Evolutionary conservation across 1,140 invertebrate genomes (phyloP).

Genomic region (Bombus superbus): DNA sequence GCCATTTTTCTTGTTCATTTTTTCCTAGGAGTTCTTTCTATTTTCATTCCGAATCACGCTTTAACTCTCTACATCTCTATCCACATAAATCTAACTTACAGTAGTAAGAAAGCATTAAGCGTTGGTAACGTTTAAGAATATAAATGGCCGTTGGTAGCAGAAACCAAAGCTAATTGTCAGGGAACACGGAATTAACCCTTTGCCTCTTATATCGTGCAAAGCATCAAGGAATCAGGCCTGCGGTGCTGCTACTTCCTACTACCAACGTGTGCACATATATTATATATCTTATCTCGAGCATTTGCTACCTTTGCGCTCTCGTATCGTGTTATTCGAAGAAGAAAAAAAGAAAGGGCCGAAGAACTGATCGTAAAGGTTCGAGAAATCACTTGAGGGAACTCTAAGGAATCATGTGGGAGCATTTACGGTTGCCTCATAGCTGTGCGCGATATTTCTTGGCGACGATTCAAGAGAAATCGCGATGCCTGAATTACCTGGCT

Average conservation of each 20-base stretch:
- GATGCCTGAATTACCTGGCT: constrained; percentile 20
- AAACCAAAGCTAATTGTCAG: constrained; percentile 2
- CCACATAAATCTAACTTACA: neutral
- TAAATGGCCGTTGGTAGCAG: neutral
- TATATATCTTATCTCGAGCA: neutral
- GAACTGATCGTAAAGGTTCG: neutral
- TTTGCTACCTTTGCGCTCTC: neutral
- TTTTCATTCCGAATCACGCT: neutral
- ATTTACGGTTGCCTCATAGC: neutral
- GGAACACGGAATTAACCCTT: constrained; percentile 5
- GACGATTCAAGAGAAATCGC: constrained; percentile 51
- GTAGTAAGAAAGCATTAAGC: neutral
- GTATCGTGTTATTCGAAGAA: neutral
- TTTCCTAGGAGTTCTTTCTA: neutral
- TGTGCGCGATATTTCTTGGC: constrained; percentile 28
- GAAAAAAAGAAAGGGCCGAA: neutral
- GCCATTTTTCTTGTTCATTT: neutral
- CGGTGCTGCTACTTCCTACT: neutral
- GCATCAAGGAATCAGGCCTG: neutral
- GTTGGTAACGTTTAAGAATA: neutral
- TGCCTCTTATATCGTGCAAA: neutral
- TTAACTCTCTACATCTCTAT: neutral
- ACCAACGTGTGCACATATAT: neutral
- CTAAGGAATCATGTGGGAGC: constrained; percentile 8
- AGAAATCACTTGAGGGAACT: constrained; percentile 6